Evolutionary conservation across 2,888 invertebrate species (phyloP).

Genomic region (Cephus spinipes): DNA sequence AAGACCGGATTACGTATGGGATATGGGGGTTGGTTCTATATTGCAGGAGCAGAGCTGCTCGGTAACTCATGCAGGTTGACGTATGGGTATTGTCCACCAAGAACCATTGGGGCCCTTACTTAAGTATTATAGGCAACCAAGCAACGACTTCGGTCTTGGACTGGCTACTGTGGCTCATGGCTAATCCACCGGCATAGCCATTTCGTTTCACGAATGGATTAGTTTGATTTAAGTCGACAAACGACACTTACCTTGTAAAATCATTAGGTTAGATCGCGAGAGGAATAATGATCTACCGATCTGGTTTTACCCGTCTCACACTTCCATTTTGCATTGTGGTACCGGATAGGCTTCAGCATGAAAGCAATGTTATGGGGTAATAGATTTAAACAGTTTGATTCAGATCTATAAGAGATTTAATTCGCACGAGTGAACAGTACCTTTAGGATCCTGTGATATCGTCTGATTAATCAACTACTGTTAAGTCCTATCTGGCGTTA

Average conservation of each 20-base stretch:
- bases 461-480: neutral
- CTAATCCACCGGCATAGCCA: slow-evolving; percentile 39
- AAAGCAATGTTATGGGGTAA: neutral
- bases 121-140: slow-evolving; percentile 30
- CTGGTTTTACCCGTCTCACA: neutral
- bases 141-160: slow-evolving; percentile 29
- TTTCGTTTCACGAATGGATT: slow-evolving; percentile 48
- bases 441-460: neutral
- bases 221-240: slow-evolving; percentile 57
- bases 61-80: slow-evolving; percentile 54
- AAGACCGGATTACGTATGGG: slow-evolving; percentile 20
- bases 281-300: neutral
- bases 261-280: slow-evolving; percentile 42
- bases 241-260: slow-evolving; percentile 54
- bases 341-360: neutral
- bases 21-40: slow-evolving; percentile 20
- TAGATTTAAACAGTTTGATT: neutral
- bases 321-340: neutral
- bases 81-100: slow-evolving; percentile 53
- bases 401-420: neutral
- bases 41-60: slow-evolving; percentile 35
- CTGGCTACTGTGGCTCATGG: slow-evolving; percentile 27
- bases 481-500: neutral
- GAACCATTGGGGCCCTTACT: slow-evolving; percentile 31
- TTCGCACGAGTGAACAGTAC: neutral